These are phyloP conservation scores for Myzus persicae DNA, from an alignment of 1,140 invertebrate species.

Conservation along the genomic window DNA sequence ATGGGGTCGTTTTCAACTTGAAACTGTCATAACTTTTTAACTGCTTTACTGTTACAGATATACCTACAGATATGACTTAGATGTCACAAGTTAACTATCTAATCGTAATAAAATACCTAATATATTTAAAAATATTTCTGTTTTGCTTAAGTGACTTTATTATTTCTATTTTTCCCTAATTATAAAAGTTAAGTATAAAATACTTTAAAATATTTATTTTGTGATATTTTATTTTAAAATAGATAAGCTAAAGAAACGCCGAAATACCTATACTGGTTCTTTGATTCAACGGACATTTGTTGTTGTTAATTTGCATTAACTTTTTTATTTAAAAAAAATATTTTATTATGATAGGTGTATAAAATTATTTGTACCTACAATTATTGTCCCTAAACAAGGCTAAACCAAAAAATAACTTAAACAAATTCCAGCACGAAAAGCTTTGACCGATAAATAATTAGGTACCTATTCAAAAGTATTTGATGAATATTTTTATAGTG, in stretches of 20 bases:
- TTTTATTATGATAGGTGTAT: not conserved
- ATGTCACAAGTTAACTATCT: not conserved
- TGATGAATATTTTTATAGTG: too few relatives aligned
- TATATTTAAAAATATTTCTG: not conserved
- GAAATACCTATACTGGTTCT: too few relatives aligned
- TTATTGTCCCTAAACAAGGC: too few relatives aligned
- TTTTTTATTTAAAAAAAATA: not conserved
- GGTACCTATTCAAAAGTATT: too few relatives aligned
- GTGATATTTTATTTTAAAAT: not conserved
- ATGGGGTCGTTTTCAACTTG: not conserved
- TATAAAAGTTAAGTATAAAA: not conserved
- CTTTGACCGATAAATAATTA: too few relatives aligned
- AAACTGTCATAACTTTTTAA: too few relatives aligned
- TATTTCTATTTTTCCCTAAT: not conserved
- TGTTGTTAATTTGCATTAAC: not conserved
- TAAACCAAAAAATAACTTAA: too few relatives aligned
- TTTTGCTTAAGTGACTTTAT: not conserved
- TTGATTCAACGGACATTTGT: not conserved
- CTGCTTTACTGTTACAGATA: not conserved
- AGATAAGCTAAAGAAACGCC: not conserved
- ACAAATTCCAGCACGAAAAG: too few relatives aligned
- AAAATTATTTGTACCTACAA: too few relatives aligned
- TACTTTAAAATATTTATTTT: not conserved
- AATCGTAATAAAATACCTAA: not conserved
- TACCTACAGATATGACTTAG: not conserved